Evolutionary conservation across 2,888 invertebrate species (phyloP).

Genomic region (Bombylius discolor): DNA sequence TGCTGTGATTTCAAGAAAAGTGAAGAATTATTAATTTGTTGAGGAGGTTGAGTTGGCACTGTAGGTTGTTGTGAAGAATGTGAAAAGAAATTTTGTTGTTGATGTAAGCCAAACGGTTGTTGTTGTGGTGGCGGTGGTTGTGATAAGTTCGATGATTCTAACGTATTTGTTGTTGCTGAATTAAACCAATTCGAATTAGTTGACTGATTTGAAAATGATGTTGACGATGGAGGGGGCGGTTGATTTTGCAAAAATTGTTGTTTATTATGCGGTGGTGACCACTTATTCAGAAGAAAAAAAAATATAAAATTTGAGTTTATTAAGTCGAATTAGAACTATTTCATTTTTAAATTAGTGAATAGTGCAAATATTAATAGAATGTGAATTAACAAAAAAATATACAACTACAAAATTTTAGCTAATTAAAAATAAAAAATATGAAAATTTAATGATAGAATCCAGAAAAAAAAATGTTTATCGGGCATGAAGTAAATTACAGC

Average conservation of each 20-base stretch:
- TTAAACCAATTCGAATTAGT: neutral
- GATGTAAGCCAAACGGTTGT: neutral
- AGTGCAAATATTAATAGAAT: too few relatives aligned
- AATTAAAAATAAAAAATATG: too few relatives aligned
- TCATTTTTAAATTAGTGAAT: too few relatives aligned
- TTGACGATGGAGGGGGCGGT: neutral
- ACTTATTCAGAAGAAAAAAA: neutral
- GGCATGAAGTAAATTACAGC: too few relatives aligned
- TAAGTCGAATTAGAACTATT: too few relatives aligned
- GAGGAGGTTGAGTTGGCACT: neutral
- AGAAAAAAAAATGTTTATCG: too few relatives aligned
- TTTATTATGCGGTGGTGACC: neutral
- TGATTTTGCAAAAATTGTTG: conserved; percentile 1
- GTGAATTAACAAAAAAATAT: too few relatives aligned
- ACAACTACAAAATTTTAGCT: too few relatives aligned
- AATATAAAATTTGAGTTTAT: too few relatives aligned
- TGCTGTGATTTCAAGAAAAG: neutral
- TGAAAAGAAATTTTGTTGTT: neutral
- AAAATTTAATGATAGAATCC: too few relatives aligned
- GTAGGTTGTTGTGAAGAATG: neutral
- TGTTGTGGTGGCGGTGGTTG: neutral
- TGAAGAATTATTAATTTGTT: neutral
- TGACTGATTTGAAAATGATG: neutral
- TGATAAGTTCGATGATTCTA: neutral
- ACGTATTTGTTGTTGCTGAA: neutral